Evolutionary conservation across 2,888 invertebrate genomes (phyloP).

Genomic region (Thyatira batis): DNA sequence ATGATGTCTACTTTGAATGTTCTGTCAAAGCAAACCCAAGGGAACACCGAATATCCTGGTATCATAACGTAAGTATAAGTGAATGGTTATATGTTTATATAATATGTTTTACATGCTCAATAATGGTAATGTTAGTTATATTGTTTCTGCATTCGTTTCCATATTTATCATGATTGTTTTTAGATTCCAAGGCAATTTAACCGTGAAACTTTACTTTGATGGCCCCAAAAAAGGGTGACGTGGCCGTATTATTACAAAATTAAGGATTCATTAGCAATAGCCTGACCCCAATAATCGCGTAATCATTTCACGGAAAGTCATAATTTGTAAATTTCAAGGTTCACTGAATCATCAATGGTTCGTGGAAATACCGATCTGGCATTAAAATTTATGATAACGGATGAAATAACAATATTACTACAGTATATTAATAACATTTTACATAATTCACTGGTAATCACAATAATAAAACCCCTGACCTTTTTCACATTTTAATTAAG

Average conservation of each 20-base stretch:
- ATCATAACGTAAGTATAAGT: slow-evolving; percentile 92
- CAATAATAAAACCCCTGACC: slow-evolving; percentile 22
- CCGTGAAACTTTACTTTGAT: background rate
- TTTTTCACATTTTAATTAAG: slow-evolving; percentile 20
- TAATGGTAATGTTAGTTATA: background rate
- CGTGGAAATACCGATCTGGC: background rate
- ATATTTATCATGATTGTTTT: background rate
- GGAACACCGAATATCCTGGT: slow-evolving; percentile 93
- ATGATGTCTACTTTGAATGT: slow-evolving; percentile 95
- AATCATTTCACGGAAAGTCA: background rate
- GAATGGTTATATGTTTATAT: background rate
- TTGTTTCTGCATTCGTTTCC: too few relatives aligned
- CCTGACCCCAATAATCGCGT: slow-evolving; percentile 2
- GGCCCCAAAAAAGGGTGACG: background rate
- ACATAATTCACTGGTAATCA: slow-evolving; percentile 11
- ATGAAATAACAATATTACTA: background rate
- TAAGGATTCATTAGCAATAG: background rate
- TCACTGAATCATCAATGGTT: slow-evolving; percentile 1
- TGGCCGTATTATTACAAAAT: background rate
- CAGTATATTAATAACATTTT: slow-evolving; percentile 6
- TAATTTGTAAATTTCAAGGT: slow-evolving; percentile 1
- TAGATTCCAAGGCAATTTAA: background rate
- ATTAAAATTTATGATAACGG: background rate
- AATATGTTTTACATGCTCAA: too few relatives aligned
- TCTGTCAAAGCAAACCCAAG: slow-evolving; percentile 92